Conservation (phyloP, 2,888 invertebrate species). For the Seladonia tumulorum region DNA sequence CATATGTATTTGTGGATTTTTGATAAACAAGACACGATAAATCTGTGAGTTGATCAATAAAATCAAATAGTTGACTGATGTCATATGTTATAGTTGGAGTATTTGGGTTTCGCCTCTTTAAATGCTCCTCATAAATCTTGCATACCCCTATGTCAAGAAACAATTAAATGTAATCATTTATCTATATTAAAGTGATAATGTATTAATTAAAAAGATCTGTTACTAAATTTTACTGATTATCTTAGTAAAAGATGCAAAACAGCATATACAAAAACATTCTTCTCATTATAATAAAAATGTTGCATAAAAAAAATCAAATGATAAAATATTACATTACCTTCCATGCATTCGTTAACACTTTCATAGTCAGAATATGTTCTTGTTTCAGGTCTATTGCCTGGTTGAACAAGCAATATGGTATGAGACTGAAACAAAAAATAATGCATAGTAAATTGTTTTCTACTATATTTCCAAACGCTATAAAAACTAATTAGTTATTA, state of each 20-base stretch:
- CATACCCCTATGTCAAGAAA: slow-evolving; percentile 90
- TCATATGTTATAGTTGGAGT: slow-evolving; percentile 99
- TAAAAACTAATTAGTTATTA: not conserved
- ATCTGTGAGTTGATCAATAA: slow-evolving; percentile 97
- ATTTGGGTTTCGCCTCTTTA: slow-evolving; percentile 97
- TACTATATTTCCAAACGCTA: not conserved
- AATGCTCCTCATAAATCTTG: slow-evolving; percentile 99
- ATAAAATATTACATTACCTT: slow-evolving; percentile 87
- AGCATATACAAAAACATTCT: not conserved
- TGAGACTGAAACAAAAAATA: slow-evolving; percentile 90
- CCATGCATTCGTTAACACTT: slow-evolving; percentile 98
- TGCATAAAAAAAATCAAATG: slow-evolving; percentile 8
- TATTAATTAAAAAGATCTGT: not conserved
- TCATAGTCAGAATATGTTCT: slow-evolving; percentile 99
- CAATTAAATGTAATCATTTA: not conserved
- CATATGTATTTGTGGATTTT: slow-evolving; percentile 97
- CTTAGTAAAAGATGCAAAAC: too few relatives aligned
- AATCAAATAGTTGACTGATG: slow-evolving; percentile 98
- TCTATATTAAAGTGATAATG: not conserved
- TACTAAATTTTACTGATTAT: not conserved
- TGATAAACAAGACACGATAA: slow-evolving; percentile 98
- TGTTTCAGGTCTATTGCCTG: slow-evolving; percentile 96
- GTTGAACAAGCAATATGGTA: slow-evolving; percentile 98
- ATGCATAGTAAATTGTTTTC: not conserved
- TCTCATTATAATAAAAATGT: not conserved